phyloP scores from a whole-genome alignment of 2,113 vertebrate genomes.

The Mirza zaza region DNA sequence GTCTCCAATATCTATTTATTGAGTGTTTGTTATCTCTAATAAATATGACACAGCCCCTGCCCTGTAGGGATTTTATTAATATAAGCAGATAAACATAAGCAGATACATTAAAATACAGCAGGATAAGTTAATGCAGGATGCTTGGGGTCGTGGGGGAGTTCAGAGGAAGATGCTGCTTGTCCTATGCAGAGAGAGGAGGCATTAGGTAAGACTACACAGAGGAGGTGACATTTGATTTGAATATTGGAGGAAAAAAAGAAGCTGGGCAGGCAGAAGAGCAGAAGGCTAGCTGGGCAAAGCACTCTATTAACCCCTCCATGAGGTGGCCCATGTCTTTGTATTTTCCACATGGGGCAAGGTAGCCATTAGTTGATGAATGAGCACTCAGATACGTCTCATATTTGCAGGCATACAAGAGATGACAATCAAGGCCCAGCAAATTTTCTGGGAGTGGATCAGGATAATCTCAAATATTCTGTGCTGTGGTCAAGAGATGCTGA shows the following conservation, averaged over 20 bases:
- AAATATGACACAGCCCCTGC: background rate
- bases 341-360: background rate
- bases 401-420: background rate
- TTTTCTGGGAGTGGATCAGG: background rate
- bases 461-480: background rate
- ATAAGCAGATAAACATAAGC: background rate
- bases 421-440: too few species aligned
- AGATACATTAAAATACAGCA: background rate
- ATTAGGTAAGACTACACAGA: background rate
- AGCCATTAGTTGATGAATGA: background rate
- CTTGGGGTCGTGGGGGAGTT: background rate
- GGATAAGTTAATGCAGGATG: background rate
- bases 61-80: background rate
- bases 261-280: background rate
- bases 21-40: background rate
- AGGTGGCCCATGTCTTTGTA: background rate
- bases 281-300: background rate
- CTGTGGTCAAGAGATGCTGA: background rate
- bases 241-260: background rate
- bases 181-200: background rate
- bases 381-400: background rate
- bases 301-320: background rate
- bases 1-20: background rate
- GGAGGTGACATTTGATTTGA: background rate
- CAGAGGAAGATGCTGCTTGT: background rate